Evolutionary conservation across 1,140 invertebrate genomes (phyloP).

Genomic region (Micrasema minimum): DNA sequence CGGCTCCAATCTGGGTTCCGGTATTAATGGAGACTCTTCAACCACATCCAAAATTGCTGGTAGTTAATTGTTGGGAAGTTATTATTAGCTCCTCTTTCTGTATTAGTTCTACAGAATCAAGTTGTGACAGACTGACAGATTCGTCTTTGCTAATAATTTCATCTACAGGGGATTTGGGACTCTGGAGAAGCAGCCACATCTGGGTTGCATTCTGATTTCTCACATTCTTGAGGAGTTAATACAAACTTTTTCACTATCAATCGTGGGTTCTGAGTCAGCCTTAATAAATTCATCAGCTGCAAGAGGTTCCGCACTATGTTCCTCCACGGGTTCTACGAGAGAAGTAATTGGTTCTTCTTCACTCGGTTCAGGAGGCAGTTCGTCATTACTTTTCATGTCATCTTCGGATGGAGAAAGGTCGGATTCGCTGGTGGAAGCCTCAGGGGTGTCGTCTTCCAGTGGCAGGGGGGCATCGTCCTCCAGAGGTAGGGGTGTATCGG

Average conservation of each 20-base stretch:
- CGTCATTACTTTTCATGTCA: conserved; percentile 4
- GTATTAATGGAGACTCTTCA: conserved; percentile 9
- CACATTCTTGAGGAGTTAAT: conserved; percentile 5
- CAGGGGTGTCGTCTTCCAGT: conserved; percentile 28
- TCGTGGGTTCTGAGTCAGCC: neutral
- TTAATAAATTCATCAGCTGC: neutral
- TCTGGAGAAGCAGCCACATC: neutral
- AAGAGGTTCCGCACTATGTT: neutral
- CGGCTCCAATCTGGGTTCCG: conserved; percentile 13
- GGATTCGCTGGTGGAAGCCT: conserved; percentile 35
- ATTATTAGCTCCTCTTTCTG: neutral
- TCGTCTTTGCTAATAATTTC: conserved; percentile 3
- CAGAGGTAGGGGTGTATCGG: conserved; percentile 22
- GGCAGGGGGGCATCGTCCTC: conserved; percentile 16
- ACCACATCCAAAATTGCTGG: neutral
- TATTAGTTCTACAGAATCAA: neutral
- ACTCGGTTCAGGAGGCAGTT: conserved; percentile 5
- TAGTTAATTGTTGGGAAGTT: neutral
- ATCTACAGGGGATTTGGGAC: neutral
- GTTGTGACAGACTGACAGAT: neutral
- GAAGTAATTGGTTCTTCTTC: conserved; percentile 19
- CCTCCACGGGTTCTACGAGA: neutral
- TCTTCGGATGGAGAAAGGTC: conserved; percentile 21
- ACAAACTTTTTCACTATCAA: neutral
- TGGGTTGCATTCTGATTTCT: conserved; percentile 1